These are phyloP conservation scores for Eupeodes luniger DNA, from an alignment of 2,888 invertebrate genomes.

Conservation along the genomic window DNA sequence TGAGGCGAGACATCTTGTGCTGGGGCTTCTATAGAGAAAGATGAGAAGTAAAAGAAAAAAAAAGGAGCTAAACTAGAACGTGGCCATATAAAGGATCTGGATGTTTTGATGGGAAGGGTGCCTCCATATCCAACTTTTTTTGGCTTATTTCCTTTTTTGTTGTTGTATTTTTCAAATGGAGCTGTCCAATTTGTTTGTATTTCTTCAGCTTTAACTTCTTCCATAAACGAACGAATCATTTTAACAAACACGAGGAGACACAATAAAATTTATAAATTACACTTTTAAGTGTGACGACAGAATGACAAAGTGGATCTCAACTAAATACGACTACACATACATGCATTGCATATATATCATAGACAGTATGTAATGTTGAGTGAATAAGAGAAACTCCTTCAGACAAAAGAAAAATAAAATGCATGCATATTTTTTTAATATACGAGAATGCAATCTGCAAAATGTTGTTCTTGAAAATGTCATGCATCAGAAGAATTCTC, in stretches of 20 bases:
- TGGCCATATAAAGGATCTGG: neutral
- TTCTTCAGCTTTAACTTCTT: neutral
- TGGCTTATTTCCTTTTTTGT: slow-evolving; percentile 32
- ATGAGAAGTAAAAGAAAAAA: neutral
- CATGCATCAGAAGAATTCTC: slow-evolving; percentile 30
- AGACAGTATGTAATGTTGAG: slow-evolving; percentile 28
- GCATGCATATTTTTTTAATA: neutral
- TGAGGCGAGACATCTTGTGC: slow-evolving; percentile 14
- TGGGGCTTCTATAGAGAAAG: neutral
- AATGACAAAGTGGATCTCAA: slow-evolving; percentile 70
- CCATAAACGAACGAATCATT: neutral
- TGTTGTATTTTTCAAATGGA: slow-evolving; percentile 36
- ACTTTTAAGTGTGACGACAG: slow-evolving; percentile 75
- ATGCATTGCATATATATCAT: slow-evolving; percentile 3
- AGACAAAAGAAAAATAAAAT: slow-evolving; percentile 38
- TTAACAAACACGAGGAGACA: slow-evolving; percentile 50
- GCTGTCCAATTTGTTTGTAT: slow-evolving; percentile 59
- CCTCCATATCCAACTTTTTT: neutral
- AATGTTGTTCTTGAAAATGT: slow-evolving; percentile 57
- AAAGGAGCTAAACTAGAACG: slow-evolving; percentile 25
- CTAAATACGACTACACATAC: neutral
- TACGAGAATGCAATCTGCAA: slow-evolving; percentile 59
- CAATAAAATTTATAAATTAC: slow-evolving; percentile 75
- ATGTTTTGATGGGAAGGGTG: too few species aligned
- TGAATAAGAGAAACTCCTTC: slow-evolving; percentile 1